Evolutionary conservation across 2,888 invertebrate genomes (phyloP).

Genomic region (Brenthis ino): DNA sequence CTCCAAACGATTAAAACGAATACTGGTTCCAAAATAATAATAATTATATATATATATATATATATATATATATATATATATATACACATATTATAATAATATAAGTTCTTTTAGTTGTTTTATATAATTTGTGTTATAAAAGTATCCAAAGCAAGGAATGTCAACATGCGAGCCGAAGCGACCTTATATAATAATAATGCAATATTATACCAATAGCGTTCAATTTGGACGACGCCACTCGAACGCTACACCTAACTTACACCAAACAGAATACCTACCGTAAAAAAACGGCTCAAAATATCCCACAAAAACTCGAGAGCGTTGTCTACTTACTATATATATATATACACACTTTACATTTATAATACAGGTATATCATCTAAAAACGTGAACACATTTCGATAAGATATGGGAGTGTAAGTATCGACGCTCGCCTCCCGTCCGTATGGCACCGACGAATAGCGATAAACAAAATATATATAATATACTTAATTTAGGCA

Average conservation of each 20-base stretch:
- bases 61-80: background rate
- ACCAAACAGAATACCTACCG: constrained; percentile 18
- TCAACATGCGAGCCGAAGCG: background rate
- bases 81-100: too few species aligned
- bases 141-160: constrained; percentile 3
- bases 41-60: background rate
- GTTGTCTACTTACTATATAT: constrained; percentile 56
- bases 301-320: constrained; percentile 30
- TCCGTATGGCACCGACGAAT: constrained; percentile 61
- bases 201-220: too few species aligned
- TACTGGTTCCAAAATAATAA: constrained; percentile 4
- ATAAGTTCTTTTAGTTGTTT: background rate
- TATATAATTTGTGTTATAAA: background rate
- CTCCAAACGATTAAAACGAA: constrained; percentile 28
- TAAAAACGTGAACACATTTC: constrained; percentile 79
- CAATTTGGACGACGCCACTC: constrained; percentile 22
- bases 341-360: constrained; percentile 52
- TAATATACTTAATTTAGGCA: constrained; percentile 46
- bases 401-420: constrained; percentile 71
- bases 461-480: constrained; percentile 10
- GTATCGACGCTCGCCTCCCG: constrained; percentile 34
- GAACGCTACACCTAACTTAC: constrained; percentile 26
- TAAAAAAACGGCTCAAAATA: constrained; percentile 26
- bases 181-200: too few species aligned
- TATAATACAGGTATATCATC: constrained; percentile 66